Evolutionary conservation across 2,888 invertebrate genomes (phyloP).

Genomic region (Augiades crinisus): DNA sequence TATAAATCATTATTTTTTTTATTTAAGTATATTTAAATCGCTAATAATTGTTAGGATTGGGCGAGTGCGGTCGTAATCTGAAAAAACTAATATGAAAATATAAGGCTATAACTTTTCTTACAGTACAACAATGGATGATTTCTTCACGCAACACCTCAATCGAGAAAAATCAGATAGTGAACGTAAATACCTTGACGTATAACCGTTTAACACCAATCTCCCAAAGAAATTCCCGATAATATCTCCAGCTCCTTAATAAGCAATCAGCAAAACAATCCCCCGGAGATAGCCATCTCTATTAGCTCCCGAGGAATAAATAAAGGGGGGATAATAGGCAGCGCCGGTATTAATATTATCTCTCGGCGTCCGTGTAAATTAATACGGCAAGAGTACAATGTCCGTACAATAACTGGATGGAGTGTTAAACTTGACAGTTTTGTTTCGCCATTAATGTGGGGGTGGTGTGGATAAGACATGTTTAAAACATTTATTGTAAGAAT

Average conservation of each 20-base stretch:
- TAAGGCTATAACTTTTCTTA: too few relatives aligned
- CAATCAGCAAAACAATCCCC: conserved; percentile 62
- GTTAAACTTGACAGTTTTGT: conserved; percentile 49
- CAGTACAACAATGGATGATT: too few relatives aligned
- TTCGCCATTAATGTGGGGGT: conserved; percentile 36
- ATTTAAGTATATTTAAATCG: too few relatives aligned
- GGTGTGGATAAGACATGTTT: conserved; percentile 35
- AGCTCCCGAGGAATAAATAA: conserved; percentile 49
- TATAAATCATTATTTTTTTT: too few relatives aligned
- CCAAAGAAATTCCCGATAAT: conserved; percentile 23
- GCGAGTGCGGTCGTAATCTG: too few relatives aligned
- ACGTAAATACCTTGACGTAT: neutral
- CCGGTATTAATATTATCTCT: conserved; percentile 47
- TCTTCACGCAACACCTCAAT: too few relatives aligned
- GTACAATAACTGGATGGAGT: conserved; percentile 55
- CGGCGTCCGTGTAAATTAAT: conserved; percentile 61
- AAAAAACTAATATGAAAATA: too few relatives aligned
- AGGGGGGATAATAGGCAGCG: conserved; percentile 42
- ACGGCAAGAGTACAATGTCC: conserved; percentile 44
- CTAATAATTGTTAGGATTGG: too few relatives aligned
- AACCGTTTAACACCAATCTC: neutral
- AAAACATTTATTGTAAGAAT: too few relatives aligned
- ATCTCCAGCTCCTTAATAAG: conserved; percentile 45
- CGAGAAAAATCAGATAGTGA: too few relatives aligned
- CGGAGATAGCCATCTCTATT: conserved; percentile 51